These are phyloP conservation scores for Drosophila chauvacae DNA, from an alignment of 1,140 invertebrate species.

Conservation along the genomic window DNA sequence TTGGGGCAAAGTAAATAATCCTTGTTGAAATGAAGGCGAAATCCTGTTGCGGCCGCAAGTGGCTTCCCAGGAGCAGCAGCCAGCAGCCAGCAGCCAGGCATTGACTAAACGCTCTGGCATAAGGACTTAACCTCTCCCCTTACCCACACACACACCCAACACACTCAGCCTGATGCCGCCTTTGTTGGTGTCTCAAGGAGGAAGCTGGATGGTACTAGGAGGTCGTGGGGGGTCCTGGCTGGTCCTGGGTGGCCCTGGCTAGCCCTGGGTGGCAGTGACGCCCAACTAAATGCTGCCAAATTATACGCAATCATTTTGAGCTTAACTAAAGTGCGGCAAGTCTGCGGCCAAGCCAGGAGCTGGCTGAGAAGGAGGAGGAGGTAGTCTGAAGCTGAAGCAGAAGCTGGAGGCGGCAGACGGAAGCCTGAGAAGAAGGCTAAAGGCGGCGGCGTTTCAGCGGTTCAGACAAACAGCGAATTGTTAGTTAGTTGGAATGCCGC, in stretches of 20 bases:
- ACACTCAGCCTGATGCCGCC: background rate
- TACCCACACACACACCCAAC: background rate
- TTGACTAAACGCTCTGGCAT: slow-evolving; percentile 23
- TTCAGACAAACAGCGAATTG: slow-evolving; percentile 53
- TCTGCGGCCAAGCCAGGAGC: slow-evolving; percentile 29
- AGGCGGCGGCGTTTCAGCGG: background rate
- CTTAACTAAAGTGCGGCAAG: slow-evolving; percentile 66
- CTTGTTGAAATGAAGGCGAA: slow-evolving; percentile 71
- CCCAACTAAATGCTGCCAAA: slow-evolving; percentile 68
- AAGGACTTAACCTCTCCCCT: slow-evolving; percentile 6
- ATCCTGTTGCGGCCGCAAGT: slow-evolving; percentile 44
- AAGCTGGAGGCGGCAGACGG: background rate
- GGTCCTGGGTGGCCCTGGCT: background rate
- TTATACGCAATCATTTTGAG: slow-evolving; percentile 75
- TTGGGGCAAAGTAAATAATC: slow-evolving; percentile 75
- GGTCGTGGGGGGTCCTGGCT: background rate
- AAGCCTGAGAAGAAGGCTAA: background rate
- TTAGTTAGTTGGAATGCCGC: slow-evolving; percentile 39
- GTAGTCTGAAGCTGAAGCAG: background rate
- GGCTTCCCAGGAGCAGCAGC: slow-evolving; percentile 1
- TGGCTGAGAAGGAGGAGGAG: background rate
- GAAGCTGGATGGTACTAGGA: too few relatives aligned
- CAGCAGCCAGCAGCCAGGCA: background rate
- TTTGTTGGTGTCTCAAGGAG: slow-evolving; percentile 13
- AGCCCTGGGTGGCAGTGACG: background rate